A percentile compares a stretch with the other conserved stretches of the same genome.
These are phyloP conservation scores for Acanthosoma haemorrhoidale DNA, from an alignment of 2,888 invertebrate genomes.

Conservation along the genomic window DNA sequence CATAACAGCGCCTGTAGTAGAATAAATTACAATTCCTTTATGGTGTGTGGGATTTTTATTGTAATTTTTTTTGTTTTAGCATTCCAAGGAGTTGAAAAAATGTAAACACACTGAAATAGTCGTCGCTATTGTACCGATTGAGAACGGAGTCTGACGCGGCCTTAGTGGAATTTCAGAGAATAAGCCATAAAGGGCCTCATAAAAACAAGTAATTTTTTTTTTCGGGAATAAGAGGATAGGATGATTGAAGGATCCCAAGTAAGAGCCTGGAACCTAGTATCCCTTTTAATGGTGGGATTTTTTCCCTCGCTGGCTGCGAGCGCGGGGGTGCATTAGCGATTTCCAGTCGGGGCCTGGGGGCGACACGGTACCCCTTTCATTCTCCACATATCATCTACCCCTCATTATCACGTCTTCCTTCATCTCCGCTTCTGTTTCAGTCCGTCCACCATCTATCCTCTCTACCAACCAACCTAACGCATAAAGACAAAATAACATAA, in stretches of 20 bases:
- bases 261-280: background rate
- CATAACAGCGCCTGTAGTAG: background rate
- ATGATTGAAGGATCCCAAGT: background rate
- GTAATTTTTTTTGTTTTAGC: no score
- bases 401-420: background rate
- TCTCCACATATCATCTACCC: background rate
- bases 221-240: background rate
- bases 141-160: background rate
- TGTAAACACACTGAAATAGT: no score
- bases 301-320: background rate
- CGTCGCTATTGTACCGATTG: no score
- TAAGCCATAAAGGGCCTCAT: no score
- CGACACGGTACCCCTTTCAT: slow-evolving; percentile 13
- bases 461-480: no score
- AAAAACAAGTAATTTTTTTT: no score
- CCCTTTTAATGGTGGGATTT: slow-evolving; percentile 7
- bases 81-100: no score
- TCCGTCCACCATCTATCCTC: background rate
- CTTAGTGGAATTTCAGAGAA: no score
- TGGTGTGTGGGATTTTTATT: background rate
- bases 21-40: background rate
- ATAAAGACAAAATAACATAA: no score
- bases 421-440: background rate
- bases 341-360: background rate
- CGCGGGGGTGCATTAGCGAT: background rate